phyloP scores from a whole-genome alignment of 1,140 invertebrate genomes.

The Lepidurus packardi region DNA sequence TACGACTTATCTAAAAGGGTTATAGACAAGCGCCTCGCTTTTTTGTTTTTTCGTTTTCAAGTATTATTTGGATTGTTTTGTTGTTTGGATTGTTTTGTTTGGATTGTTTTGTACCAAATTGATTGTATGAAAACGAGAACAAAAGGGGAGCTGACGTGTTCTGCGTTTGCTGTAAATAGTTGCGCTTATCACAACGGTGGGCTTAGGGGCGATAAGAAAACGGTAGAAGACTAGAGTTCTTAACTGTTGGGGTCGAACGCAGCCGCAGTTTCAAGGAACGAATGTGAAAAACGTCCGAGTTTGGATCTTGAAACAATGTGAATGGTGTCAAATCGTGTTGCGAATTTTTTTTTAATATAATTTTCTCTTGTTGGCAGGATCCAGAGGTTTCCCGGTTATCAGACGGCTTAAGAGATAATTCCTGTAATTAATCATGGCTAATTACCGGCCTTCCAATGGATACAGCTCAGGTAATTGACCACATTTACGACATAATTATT shows the following conservation, averaged over 20 bases:
- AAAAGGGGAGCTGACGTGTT: neutral
- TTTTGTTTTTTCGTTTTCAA: too few relatives aligned
- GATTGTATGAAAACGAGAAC: neutral
- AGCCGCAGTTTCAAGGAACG: neutral
- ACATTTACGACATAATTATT: neutral
- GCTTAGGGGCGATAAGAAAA: neutral
- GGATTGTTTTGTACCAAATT: neutral
- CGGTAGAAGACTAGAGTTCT: neutral
- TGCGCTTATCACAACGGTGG: neutral
- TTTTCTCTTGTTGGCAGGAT: neutral
- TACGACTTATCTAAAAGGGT: too few relatives aligned
- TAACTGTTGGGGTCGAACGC: neutral
- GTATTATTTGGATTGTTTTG: neutral
- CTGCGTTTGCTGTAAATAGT: neutral
- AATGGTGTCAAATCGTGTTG: neutral
- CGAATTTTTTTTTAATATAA: neutral
- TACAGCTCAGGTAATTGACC: slow-evolving; percentile 26
- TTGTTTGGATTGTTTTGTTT: neutral
- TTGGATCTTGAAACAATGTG: neutral
- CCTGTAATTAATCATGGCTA: neutral
- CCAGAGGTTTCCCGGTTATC: neutral
- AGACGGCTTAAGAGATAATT: neutral
- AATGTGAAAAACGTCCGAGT: neutral
- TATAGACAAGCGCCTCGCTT: too few relatives aligned
- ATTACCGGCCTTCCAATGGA: slow-evolving; percentile 24